phyloP scores from a whole-genome alignment of 1,140 invertebrate species.

The Caenorhabditis inopinata region DNA sequence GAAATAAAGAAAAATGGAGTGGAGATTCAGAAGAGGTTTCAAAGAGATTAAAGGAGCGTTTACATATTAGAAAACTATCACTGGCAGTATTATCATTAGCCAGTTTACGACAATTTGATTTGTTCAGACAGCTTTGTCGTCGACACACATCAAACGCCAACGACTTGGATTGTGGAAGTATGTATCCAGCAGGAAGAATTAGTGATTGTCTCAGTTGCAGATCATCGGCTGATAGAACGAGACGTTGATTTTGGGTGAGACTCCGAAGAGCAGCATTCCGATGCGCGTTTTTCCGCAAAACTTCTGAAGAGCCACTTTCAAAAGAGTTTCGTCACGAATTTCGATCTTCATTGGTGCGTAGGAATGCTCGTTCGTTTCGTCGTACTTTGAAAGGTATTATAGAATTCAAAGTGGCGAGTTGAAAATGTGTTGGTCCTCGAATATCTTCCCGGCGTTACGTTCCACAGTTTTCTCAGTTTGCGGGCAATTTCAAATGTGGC shows the following conservation, averaged over 20 bases:
- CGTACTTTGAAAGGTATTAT: background rate
- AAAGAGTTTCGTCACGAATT: background rate
- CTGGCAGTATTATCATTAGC: no score
- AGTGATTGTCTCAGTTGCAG: background rate
- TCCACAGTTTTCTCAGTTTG: background rate
- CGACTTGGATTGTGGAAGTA: background rate
- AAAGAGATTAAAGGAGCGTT: background rate
- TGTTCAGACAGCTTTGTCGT: background rate
- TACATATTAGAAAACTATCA: no score
- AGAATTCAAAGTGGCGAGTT: background rate
- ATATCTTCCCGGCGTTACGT: background rate
- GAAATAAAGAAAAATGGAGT: background rate
- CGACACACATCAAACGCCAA: background rate
- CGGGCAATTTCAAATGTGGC: background rate
- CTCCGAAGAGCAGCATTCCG: background rate
- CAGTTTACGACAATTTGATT: no score
- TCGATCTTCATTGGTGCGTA: background rate
- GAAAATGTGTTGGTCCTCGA: background rate
- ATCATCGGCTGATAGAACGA: background rate
- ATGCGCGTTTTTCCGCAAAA: background rate
- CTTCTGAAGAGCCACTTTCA: background rate
- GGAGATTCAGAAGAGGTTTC: no score
- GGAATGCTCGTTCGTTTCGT: background rate
- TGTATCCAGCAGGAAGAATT: constrained; percentile 22
- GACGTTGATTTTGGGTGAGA: background rate